Evolutionary conservation across 2,113 vertebrate genomes (phyloP).

Genomic region (Pycnonotus jocosus): DNA sequence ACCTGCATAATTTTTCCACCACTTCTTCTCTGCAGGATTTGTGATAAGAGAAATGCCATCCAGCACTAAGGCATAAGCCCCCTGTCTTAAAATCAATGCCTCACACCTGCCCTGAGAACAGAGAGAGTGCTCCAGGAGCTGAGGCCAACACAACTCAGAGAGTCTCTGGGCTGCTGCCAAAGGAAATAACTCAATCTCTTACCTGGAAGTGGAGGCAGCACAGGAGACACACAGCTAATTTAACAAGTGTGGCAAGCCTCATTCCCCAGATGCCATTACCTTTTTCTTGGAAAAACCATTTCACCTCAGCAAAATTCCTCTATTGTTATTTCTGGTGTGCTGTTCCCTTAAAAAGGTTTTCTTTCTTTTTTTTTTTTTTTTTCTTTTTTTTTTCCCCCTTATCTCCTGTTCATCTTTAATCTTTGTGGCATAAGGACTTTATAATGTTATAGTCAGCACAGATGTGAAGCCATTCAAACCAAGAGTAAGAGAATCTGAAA

Average conservation of each 20-base stretch:
- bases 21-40: not conserved
- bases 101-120: not conserved
- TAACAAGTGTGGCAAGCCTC: not conserved
- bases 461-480: not conserved
- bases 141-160: not conserved
- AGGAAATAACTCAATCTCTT: not conserved
- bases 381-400: accelerated
- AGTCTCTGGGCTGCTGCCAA: not conserved
- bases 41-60: not conserved
- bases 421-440: not conserved
- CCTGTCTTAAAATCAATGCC: not conserved
- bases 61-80: not conserved
- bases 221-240: not conserved
- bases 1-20: not conserved
- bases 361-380: accelerated
- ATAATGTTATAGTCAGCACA: not conserved
- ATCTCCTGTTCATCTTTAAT: not conserved
- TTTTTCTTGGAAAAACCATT: not conserved
- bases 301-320: not conserved
- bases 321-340: not conserved
- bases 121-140: not conserved
- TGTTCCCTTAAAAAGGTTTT: not conserved
- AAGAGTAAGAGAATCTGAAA: not conserved
- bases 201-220: not conserved
- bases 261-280: not conserved